Evolutionary conservation across 2,113 vertebrate species (phyloP), one percentile per base, ranked within the genome.

Genomic region (Sardina pilchardus): DNA sequence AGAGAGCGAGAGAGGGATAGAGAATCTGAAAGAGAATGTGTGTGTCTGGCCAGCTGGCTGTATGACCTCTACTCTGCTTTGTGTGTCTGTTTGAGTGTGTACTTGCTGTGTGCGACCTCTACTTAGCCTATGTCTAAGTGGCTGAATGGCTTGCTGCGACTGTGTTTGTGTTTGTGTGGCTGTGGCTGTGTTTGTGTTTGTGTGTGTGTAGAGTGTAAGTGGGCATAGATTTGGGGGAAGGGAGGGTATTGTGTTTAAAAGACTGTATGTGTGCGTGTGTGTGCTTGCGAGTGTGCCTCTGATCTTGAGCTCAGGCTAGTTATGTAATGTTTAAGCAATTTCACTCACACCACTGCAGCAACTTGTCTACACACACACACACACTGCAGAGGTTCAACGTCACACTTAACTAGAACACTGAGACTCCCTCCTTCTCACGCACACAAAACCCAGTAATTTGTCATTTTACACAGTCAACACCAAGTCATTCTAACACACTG

Each of bases 151-250:
- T 71, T 26, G 63, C 26, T 30, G n/a, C 7, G 12, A 14, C 21
- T 84, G 43, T 78, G 63, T 71, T n/a, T 75, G 63, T 84, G 50
- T 63, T 53, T 63, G 50, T 59, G 82, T 83, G 53, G 67, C 34
- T 83, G 30, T 83, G 82, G 59, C 50, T 83, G 82, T 83, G 45
- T 47, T 7, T 47, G 45, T 47, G 45, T 47, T 2, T 84, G 59
- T 71, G 59, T 67, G 39, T 71, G 42, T 75, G 30, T 39, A n/a
- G n/a, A n/a, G 82, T 59, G 34, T 39, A 30, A 56, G 82, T 83
- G 34, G 48, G 48, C 48, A 50, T 50, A 14, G 8, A 50, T n/a
- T 50, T 50, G 48, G 48, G 48, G 12, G 48, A 50, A 2, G 12
- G 48, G 48, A 17, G 14, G 14, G 48, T 50, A 50, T 14, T 83